Conservation (phyloP, 2,113 vertebrate genomes). For the Mandrillus leucophaeus region DNA sequence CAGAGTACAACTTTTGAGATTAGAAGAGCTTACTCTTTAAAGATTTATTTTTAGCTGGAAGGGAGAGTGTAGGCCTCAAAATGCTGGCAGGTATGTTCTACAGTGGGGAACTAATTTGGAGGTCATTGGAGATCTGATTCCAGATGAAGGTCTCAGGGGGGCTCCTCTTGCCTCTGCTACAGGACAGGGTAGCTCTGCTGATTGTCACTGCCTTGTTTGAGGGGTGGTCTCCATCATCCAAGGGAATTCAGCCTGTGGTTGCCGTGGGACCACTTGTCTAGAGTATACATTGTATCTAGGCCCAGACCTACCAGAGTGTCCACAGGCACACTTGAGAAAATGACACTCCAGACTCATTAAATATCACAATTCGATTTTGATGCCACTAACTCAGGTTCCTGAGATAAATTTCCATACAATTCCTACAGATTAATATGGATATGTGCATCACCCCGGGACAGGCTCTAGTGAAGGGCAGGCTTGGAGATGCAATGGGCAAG, state of each 20-base stretch:
- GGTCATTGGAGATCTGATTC: neutral
- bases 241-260: neutral
- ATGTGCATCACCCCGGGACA: neutral
- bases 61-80: neutral
- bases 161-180: neutral
- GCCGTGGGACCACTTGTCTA: neutral
- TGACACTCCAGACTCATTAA: neutral
- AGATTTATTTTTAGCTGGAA: constrained; percentile 32
- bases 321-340: constrained; percentile 43
- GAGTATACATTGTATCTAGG: neutral
- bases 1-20: neutral
- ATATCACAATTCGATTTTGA: neutral
- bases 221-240: neutral
- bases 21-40: constrained; percentile 31
- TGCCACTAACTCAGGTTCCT: constrained; percentile 26
- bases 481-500: constrained; percentile 33
- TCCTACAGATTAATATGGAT: constrained; percentile 61
- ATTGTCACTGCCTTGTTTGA: neutral
- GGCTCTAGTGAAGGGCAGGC: constrained; percentile 2
- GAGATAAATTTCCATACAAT: constrained; percentile 44
- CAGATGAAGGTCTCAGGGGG: neutral
- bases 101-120: neutral
- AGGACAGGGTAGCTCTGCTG: neutral
- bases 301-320: neutral
- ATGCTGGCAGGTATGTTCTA: neutral